Evolutionary conservation across 2,888 invertebrate species (phyloP).

Genomic region (Diabrotica balteata): DNA sequence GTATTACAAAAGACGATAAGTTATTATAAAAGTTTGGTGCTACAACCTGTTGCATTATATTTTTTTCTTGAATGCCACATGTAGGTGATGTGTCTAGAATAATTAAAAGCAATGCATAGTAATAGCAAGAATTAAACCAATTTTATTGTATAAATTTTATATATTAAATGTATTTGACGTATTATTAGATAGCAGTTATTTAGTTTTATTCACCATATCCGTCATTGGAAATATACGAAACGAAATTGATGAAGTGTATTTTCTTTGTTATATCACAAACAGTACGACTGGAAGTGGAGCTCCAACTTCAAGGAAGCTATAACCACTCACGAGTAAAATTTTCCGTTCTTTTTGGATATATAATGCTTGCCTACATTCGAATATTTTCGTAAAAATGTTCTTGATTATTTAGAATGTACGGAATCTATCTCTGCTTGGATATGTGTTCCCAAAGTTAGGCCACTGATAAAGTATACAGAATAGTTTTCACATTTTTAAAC

Average conservation of each 20-base stretch:
- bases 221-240: constrained; percentile 6
- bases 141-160: too few relatives aligned
- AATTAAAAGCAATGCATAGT: too few relatives aligned
- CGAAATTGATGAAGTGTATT: constrained; percentile 37
- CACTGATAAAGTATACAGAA: constrained; percentile 57
- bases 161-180: too few relatives aligned
- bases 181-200: too few relatives aligned
- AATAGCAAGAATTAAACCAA: too few relatives aligned
- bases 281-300: constrained; percentile 97
- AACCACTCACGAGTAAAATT: constrained; percentile 82
- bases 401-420: constrained; percentile 57
- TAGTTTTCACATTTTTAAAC: constrained; percentile 18
- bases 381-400: constrained; percentile 45
- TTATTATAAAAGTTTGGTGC: too few relatives aligned
- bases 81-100: too few relatives aligned
- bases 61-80: too few relatives aligned
- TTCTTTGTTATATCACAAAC: constrained; percentile 60
- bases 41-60: too few relatives aligned
- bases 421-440: constrained; percentile 44
- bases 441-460: constrained; percentile 50
- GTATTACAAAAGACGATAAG: too few relatives aligned
- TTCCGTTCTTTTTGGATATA: constrained; percentile 58
- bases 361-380: constrained; percentile 57
- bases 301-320: constrained; percentile 96
- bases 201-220: too few relatives aligned